Conservation (phyloP, 2,797 vertebrate species). For the Thamnophis elegans region DNA sequence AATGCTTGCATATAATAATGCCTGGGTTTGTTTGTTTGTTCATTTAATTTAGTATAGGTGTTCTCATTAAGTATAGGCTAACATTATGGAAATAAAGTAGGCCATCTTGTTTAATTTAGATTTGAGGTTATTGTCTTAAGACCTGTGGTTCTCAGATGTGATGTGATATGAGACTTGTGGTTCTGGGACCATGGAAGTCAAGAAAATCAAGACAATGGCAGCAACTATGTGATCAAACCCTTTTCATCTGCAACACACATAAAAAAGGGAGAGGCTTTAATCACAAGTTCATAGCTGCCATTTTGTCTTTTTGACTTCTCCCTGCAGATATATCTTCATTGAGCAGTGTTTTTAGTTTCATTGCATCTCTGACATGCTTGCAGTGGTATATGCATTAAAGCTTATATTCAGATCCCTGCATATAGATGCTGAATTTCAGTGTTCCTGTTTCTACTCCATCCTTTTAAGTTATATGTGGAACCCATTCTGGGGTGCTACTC, state of each 20-base stretch:
- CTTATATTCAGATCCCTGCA: background rate
- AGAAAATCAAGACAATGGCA: background rate
- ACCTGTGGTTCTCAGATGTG: background rate
- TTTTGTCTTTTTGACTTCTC: background rate
- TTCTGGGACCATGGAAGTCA: background rate
- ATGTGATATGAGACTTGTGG: background rate
- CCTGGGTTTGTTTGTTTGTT: background rate
- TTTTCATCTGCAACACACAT: background rate
- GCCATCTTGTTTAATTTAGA: background rate
- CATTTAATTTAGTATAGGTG: background rate
- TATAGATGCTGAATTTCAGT: background rate
- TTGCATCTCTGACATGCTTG: background rate
- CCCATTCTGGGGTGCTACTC: background rate
- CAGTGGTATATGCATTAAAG: background rate
- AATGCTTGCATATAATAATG: background rate
- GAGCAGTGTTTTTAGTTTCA: background rate
- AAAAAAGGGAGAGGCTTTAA: background rate
- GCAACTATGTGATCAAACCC: background rate
- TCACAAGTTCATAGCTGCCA: background rate
- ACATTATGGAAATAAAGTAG: background rate
- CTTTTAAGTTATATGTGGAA: background rate
- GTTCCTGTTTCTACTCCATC: background rate
- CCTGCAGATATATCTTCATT: background rate
- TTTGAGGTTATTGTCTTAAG: background rate
- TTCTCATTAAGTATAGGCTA: background rate